Conservation (phyloP, 2,888 invertebrate species). For the Miltochrista miniata region DNA sequence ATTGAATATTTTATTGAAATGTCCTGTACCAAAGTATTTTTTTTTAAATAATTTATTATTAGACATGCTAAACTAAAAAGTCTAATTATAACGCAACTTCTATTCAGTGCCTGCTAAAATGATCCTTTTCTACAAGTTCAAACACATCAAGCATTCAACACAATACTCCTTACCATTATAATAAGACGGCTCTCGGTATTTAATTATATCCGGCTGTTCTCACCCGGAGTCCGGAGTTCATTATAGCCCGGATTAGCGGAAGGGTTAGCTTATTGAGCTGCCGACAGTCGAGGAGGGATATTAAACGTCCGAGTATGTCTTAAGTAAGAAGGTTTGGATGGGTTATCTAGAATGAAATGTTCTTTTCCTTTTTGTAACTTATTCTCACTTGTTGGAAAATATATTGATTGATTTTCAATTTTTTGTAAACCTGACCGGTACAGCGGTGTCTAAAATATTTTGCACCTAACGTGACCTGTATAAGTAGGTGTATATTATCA, state of each 20-base stretch:
- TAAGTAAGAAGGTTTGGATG: conserved; percentile 24
- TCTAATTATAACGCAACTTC: too few relatives aligned
- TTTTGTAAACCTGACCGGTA: too few relatives aligned
- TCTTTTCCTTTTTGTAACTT: background rate
- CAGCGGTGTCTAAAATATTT: too few relatives aligned
- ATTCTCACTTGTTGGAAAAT: too few relatives aligned
- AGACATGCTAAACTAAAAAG: too few relatives aligned
- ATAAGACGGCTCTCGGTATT: conserved; percentile 41
- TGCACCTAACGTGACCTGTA: too few relatives aligned
- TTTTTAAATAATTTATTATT: too few relatives aligned
- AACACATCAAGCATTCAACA: conserved; percentile 30
- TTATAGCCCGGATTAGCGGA: conserved; percentile 68
- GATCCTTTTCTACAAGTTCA: conserved; percentile 8
- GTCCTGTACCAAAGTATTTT: too few relatives aligned
- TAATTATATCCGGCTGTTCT: conserved; percentile 45
- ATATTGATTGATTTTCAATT: too few relatives aligned
- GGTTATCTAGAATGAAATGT: conserved; percentile 3
- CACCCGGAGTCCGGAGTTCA: conserved; percentile 59
- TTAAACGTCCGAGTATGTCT: conserved; percentile 41
- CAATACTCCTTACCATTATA: conserved; percentile 35
- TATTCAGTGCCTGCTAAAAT: background rate
- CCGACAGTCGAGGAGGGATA: conserved; percentile 43
- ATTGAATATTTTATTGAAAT: too few relatives aligned
- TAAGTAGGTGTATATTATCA: too few relatives aligned
- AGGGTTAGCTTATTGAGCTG: conserved; percentile 63